A percentile compares a stretch with the other conserved stretches of the same genome.
Evolutionary conservation across 2,113 vertebrate species (phyloP).

Genomic region (Callopanchax toddi): DNA sequence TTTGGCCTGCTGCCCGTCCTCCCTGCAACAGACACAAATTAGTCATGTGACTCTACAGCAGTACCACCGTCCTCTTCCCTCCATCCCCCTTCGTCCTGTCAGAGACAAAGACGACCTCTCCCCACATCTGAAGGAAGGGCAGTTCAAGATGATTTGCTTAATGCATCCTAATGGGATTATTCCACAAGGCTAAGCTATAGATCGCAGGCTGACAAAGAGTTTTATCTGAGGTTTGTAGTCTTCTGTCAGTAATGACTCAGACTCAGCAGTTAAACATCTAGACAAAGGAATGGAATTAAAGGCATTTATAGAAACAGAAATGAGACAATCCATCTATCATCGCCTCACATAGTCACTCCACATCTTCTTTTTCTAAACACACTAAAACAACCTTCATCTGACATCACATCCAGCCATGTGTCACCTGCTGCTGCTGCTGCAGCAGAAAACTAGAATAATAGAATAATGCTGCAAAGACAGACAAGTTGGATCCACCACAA

Average conservation of each 20-base stretch:
- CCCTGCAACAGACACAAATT: conserved; percentile 75
- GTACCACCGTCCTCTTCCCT: conserved; percentile 63
- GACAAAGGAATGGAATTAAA: not conserved
- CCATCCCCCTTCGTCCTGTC: not conserved
- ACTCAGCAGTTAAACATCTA: no score
- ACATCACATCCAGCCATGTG: not conserved
- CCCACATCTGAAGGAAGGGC: conserved; percentile 43
- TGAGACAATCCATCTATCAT: conserved; percentile 10
- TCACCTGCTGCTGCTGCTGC: not conserved
- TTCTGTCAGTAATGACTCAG: conserved; percentile 11
- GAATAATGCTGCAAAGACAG: not conserved
- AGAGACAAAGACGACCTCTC: conserved; percentile 39
- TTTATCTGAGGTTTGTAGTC: conserved; percentile 15
- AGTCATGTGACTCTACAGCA: conserved; percentile 85
- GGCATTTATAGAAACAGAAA: conserved; percentile 56
- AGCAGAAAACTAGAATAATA: no score
- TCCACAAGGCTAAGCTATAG: conserved; percentile 45
- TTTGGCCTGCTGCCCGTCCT: conserved; percentile 72
- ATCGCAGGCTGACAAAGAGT: conserved; percentile 5
- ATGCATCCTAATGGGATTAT: conserved; percentile 74
- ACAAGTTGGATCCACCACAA: no score
- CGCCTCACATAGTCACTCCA: not conserved
- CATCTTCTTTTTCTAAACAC: not conserved
- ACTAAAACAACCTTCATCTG: not conserved
- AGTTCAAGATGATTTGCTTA: conserved; percentile 63